These are phyloP conservation scores for Bovichtus variegatus DNA, from an alignment of 2,797 vertebrate species.

Conservation along the genomic window DNA sequence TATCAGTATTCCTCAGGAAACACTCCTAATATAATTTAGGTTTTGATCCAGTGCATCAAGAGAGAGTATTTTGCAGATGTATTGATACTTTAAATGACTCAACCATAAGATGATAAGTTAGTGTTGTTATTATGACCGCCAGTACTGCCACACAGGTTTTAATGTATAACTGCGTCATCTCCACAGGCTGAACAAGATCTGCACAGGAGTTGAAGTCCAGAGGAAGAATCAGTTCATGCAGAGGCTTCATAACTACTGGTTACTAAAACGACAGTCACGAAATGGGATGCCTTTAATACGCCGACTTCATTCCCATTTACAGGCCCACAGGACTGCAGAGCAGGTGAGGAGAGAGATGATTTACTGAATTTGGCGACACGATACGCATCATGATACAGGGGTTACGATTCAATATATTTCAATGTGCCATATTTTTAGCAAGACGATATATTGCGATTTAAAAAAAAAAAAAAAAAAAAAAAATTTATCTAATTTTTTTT, in stretches of 20 bases:
- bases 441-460: no score
- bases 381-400: no score
- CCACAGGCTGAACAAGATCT: conserved; percentile 96
- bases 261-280: conserved; percentile 95
- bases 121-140: background rate
- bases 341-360: conserved; percentile 84
- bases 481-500: no score
- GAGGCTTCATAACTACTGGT: conserved; percentile 97
- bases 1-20: background rate
- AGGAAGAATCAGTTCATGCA: conserved; percentile 99
- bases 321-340: conserved; percentile 91
- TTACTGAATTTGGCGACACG: no score
- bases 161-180: conserved; percentile 17
- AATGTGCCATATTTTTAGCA: no score
- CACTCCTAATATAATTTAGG: background rate
- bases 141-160: background rate
- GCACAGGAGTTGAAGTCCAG: conserved; percentile 94
- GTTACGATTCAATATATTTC: no score
- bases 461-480: no score
- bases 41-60: conserved; percentile 1
- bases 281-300: conserved; percentile 97
- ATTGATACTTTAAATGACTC: background rate
- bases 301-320: conserved; percentile 94
- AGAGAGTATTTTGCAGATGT: background rate
- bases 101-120: background rate